These are phyloP conservation scores for Trachurus trachurus DNA, from an alignment of 2,797 vertebrate species.

Conservation along the genomic window DNA sequence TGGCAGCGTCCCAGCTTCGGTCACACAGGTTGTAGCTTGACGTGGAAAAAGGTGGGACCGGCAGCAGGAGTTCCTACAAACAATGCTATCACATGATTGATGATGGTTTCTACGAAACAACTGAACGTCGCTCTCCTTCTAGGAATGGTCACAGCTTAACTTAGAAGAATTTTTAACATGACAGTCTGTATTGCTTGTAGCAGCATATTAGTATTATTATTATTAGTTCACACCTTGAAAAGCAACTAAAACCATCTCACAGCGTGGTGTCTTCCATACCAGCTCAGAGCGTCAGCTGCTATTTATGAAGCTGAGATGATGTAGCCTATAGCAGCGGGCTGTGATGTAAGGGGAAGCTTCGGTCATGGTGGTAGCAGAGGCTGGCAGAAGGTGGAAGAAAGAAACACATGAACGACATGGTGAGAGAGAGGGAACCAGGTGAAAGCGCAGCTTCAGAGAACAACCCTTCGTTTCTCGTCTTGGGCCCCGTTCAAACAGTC, in stretches of 20 bases:
- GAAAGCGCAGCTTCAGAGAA: constrained; percentile 28
- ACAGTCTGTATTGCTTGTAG: constrained; percentile 4
- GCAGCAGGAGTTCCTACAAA: constrained; percentile 8
- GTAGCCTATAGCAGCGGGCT: constrained; percentile 7
- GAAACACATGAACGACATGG: constrained; percentile 25
- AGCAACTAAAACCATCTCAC: constrained; percentile 23
- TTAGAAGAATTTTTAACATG: constrained; percentile 38
- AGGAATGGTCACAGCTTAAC: constrained; percentile 41
- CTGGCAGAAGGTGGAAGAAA: constrained; percentile 22
- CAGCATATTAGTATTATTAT: background rate
- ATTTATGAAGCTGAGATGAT: constrained; percentile 23
- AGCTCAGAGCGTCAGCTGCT: constrained; percentile 4
- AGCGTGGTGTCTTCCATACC: constrained; percentile 1
- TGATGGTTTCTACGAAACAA: constrained; percentile 53
- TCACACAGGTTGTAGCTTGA: background rate
- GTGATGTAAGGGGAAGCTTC: constrained; percentile 19
- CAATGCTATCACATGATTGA: constrained; percentile 42
- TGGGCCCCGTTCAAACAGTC: constrained; percentile 47
- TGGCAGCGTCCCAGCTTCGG: constrained; percentile 14
- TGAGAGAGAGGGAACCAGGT: constrained; percentile 21
- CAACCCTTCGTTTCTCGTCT: constrained; percentile 44
- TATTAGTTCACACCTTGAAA: constrained; percentile 10
- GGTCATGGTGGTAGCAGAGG: constrained; percentile 18
- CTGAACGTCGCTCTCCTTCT: constrained; percentile 25
- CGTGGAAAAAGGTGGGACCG: background rate